A percentile compares a stretch with the other conserved stretches of the same genome.
Conservation (phyloP, 2,888 invertebrate genomes). For the Leptothorax acervorum region DNA sequence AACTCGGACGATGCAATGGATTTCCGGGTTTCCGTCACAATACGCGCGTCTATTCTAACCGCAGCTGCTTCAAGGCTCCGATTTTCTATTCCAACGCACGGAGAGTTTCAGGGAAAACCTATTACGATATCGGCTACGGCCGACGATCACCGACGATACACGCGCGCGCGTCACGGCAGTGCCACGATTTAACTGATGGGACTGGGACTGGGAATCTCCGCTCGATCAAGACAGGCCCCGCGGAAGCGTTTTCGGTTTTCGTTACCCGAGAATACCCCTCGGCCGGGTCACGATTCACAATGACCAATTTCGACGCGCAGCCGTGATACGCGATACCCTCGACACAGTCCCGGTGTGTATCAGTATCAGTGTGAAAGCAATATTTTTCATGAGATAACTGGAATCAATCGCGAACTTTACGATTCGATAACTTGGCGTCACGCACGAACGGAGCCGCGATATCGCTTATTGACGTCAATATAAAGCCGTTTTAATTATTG, state of each 20-base stretch:
- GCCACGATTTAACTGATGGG: too few species aligned
- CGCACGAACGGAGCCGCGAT: background rate
- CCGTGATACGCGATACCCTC: background rate
- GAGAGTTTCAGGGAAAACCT: background rate
- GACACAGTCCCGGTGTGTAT: background rate
- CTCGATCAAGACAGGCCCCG: too few species aligned
- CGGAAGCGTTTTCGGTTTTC: too few species aligned
- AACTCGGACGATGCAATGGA: slow-evolving; percentile 16
- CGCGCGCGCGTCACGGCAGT: too few species aligned
- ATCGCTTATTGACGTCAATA: slow-evolving; percentile 5
- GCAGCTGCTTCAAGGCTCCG: slow-evolving; percentile 23
- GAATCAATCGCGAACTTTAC: slow-evolving; percentile 24
- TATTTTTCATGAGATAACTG: slow-evolving; percentile 27
- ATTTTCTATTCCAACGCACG: slow-evolving; percentile 20
- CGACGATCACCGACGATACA: too few species aligned
- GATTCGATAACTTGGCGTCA: slow-evolving; percentile 18
- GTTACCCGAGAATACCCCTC: too few species aligned
- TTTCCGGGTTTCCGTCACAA: slow-evolving; percentile 14
- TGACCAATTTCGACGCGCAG: background rate
- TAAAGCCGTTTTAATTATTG: slow-evolving; percentile 20
- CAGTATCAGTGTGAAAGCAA: background rate
- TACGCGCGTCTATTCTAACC: slow-evolving; percentile 34
- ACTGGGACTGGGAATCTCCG: too few species aligned
- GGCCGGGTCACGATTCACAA: background rate
- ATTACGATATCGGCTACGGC: too few species aligned